A percentile compares a stretch with the other conserved stretches of the same genome.
Conservation (phyloP, 2,797 vertebrate genomes). For the Spinibarbus caldwelli region DNA sequence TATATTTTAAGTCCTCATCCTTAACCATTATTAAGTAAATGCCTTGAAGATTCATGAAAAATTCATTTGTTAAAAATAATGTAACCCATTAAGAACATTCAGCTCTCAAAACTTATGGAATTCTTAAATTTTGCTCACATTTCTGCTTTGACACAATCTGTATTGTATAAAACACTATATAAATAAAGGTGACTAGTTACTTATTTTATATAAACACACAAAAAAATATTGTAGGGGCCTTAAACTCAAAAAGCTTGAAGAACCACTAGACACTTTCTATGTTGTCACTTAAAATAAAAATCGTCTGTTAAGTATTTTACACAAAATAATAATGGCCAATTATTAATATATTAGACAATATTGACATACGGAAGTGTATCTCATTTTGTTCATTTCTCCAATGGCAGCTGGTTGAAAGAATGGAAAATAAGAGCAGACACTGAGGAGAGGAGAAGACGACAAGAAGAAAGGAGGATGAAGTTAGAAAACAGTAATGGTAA, state of each 20-base stretch:
- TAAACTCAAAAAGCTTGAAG: background rate
- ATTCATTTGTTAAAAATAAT: background rate
- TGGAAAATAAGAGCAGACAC: conserved; percentile 88
- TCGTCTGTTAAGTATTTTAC: background rate
- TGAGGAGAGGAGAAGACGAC: conserved; percentile 79
- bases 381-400: background rate
- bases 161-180: background rate
- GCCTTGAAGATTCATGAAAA: background rate
- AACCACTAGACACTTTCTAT: background rate
- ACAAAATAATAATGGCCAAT: background rate
- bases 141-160: background rate
- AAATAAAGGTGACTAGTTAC: background rate
- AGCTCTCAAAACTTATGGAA: background rate
- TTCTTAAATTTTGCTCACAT: background rate
- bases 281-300: background rate
- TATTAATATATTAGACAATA: background rate
- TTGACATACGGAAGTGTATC: background rate
- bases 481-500: conserved; percentile 69
- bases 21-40: background rate
- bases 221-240: background rate
- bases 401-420: conserved; percentile 88
- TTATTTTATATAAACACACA: background rate
- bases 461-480: conserved; percentile 72
- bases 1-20: background rate
- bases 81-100: background rate